Evolutionary conservation across 2,888 invertebrate species (phyloP), one percentile per base, ranked within the genome.

Genomic region (Limenitis camilla): DNA sequence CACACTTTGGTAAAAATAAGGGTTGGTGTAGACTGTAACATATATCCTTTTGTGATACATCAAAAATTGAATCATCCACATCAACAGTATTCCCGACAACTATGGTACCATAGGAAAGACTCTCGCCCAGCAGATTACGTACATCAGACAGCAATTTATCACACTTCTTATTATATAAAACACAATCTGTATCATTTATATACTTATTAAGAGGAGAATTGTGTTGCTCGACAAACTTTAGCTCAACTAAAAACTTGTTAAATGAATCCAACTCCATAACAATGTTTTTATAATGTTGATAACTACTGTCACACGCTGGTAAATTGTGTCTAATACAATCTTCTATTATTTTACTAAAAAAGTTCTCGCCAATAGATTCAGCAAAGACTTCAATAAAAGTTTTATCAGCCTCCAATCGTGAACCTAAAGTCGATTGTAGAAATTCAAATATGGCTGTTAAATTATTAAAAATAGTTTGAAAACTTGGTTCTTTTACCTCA

Each of bases 371-470:
- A 2, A 81, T 76, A 1, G 75, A 77, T 36, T 84, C 79, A 0
- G 83, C 77, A 55, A 88, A 81, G 0, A 84, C 71, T 63, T 79
- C 76, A 33, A 87, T 79, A 36, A 88, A 87, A 28, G 78, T 76
- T 51, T 73, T 69, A 11, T 79, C 78, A 48, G 71, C 68, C 46
- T 84, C 78, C 65, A 88, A 78, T 39, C 79, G 77, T 0, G 76
- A 74, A 0, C 85, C 86, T 2, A 88, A 64, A 0, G 84, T 84
- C 8, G 82, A 79, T 41, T 86, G 79, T 0, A 88, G 63, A 53
- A 87, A 88, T 58, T 87, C 88, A 72, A 88, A 88, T 42, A 86
- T 74, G 3, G 81, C 82, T 3, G 78, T 84, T 41, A 88, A 64
- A 65, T 88, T 87, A 53, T 78, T 84, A 33, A 88, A 82, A 38